These are phyloP conservation scores for Lethocerus indicus DNA, from an alignment of 1,140 invertebrate species.

Conservation along the genomic window DNA sequence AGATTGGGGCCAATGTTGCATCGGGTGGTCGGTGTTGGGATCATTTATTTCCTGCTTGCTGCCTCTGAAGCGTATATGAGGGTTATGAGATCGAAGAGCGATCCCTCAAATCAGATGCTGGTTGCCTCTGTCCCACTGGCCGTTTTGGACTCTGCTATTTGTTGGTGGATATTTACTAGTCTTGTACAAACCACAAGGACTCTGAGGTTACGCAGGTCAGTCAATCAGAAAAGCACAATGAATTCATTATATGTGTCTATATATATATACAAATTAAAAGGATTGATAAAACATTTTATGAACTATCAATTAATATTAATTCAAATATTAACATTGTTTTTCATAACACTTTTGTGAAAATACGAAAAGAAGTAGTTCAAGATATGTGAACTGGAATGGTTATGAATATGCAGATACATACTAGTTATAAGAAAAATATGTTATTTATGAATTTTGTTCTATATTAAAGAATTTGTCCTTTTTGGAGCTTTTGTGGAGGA, in stretches of 20 bases:
- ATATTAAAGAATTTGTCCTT: too few relatives aligned
- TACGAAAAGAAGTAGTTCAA: background rate
- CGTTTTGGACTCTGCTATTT: conserved; percentile 50
- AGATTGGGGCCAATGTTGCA: conserved; percentile 70
- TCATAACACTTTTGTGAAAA: background rate
- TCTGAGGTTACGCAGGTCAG: conserved; percentile 50
- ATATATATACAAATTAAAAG: background rate
- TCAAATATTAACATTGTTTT: background rate
- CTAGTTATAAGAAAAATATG: too few relatives aligned
- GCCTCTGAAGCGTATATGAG: conserved; percentile 65
- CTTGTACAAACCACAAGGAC: conserved; percentile 78
- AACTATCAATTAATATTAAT: background rate
- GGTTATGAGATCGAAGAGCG: conserved; percentile 46
- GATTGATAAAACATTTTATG: background rate
- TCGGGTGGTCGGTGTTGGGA: conserved; percentile 64
- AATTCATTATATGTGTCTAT: background rate
- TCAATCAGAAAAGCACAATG: too few relatives aligned
- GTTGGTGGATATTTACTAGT: conserved; percentile 78
- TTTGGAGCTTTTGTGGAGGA: too few relatives aligned
- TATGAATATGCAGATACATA: too few relatives aligned
- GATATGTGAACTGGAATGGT: too few relatives aligned
- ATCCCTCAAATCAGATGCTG: conserved; percentile 43
- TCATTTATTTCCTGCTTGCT: conserved; percentile 67
- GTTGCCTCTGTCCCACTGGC: conserved; percentile 57
- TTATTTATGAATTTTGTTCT: too few relatives aligned